Evolutionary conservation across 2,797 vertebrate genomes (phyloP), one percentile per base, ranked within the genome.

Genomic region (Crypturellus tataupa): DNA sequence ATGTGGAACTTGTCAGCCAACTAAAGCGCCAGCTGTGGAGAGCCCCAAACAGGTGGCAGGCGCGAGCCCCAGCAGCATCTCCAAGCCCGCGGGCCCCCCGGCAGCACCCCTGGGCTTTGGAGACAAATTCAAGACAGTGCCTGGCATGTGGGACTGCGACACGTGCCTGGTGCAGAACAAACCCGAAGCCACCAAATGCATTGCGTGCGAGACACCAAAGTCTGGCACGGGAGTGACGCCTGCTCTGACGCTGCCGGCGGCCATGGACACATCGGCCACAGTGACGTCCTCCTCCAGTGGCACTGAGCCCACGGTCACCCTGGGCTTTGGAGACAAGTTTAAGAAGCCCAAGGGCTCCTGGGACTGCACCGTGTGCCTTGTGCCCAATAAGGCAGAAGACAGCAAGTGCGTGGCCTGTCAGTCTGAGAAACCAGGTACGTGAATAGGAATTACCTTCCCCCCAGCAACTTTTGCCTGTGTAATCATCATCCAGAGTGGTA

Each of bases 151-250:
- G 99, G 99, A 99, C 56, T 99, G 99, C 95, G 99, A 99, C 93
- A 99, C 99, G 6, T 99, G 99, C 97, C 97, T 99, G 89, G 99
- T 99, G 68, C 98, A 97, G 63, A 99, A 99, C 97, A 99, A 99
- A 97, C 97, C 98, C 0, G 99, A 99, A 83, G 98, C 97, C 31
- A 97, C 99, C 46, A 99, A 99, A 97, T 99, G 99, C 86, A 97
- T 99, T 94, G 99, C 99, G 5, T 99, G 99, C 85, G 99, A 99
- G 81, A 99, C 99, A 6, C 98, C 99, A 60, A 99, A 99, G 97
- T 98, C 99, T 23, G 99, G 99, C 69, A 99, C 98, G 4, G 99
- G 98, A 84, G 98, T 99, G n/a, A 99, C 98, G 95, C 97, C 98
- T 78, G 98, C 98, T 64, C 97, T 99, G 90, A 98, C 98, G 12